These are phyloP conservation scores for Anarsia innoxiella DNA, from an alignment of 2,888 invertebrate species.

Conservation along the genomic window DNA sequence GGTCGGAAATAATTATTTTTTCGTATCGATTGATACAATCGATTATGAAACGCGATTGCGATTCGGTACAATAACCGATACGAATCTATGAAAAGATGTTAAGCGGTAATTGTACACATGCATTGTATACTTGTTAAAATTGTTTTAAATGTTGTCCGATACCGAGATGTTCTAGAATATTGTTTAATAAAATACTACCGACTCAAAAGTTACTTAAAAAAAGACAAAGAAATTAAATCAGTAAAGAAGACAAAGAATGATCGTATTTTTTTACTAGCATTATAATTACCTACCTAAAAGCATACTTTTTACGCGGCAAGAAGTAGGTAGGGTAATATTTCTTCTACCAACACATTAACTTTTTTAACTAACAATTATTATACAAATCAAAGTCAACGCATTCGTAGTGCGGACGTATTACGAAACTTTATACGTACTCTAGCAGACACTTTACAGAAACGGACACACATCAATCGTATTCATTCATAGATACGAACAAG, in stretches of 20 bases:
- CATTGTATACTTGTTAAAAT: slow-evolving; percentile 13
- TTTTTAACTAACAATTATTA: too few relatives aligned
- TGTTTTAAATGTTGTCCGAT: slow-evolving; percentile 21
- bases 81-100: slow-evolving; percentile 49
- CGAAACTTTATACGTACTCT: background rate
- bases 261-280: too few relatives aligned
- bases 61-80: slow-evolving; percentile 54
- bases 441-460: slow-evolving; percentile 7
- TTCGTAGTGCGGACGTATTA: background rate
- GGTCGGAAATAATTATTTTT: slow-evolving; percentile 61
- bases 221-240: too few relatives aligned
- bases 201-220: too few relatives aligned
- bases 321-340: too few relatives aligned
- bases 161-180: too few relatives aligned
- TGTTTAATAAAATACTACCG: too few relatives aligned
- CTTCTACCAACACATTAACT: too few relatives aligned
- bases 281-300: too few relatives aligned
- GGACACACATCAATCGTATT: slow-evolving; percentile 16
- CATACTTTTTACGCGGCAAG: too few relatives aligned
- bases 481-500: slow-evolving; percentile 24
- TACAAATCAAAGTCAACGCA: background rate
- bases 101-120: slow-evolving; percentile 30
- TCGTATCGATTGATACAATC: slow-evolving; percentile 51
- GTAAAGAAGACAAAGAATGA: too few relatives aligned
- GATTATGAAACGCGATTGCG: slow-evolving; percentile 53